Evolutionary conservation across 2,888 invertebrate genomes (phyloP), one percentile per base, ranked within the genome.

Genomic region (Eupithecia tripunctaria): DNA sequence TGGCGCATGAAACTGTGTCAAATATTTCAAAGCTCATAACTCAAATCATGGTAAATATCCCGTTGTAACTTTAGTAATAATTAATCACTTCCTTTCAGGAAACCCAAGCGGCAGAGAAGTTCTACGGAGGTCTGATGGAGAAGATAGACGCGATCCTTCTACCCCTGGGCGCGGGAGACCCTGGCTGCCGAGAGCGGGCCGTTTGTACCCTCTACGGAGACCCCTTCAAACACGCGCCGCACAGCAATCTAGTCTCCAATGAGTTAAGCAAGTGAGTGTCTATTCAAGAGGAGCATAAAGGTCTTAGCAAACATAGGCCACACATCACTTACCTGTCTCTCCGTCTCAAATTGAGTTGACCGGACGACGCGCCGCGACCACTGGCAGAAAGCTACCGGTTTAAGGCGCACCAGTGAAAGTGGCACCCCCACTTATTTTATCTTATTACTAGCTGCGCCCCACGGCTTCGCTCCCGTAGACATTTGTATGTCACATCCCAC

Each of bases 201-300:
- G 96, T 98, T 2, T 98, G 98, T 86, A 96, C 97, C 78, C 96
- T 98, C 95, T 98, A 98, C 91, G 97, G 96, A 84, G 97, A 97
- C 86, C 98, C 98, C 0, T 95, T 95, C 77, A 96, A 96, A 81
- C 98, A 97, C 83, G 96, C 97, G 75, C 98, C 98, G 0, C 97
- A 97, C 86, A 98, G 98, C 86, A 98, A 98, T 90, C 95, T 98
- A 75, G 95, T 98, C 69, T 98, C 98, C 25, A 97, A 97, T 60
- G 98, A 98, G 87, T 94, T 98, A 64, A 98, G 98, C 96, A 97
- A 98, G 98, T 98, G 89, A 95, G 96, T 95, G 4, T 32, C n/a
- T 27, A 29, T 15, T 32, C 32, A 0, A 32, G 6, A 6, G 32
- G 6, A 2, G 2, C 4, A 4, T 43, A 18, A 43, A 43, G 18